Conservation (phyloP, 2,113 vertebrate species). For the Mesembrinibis cayennensis region DNA sequence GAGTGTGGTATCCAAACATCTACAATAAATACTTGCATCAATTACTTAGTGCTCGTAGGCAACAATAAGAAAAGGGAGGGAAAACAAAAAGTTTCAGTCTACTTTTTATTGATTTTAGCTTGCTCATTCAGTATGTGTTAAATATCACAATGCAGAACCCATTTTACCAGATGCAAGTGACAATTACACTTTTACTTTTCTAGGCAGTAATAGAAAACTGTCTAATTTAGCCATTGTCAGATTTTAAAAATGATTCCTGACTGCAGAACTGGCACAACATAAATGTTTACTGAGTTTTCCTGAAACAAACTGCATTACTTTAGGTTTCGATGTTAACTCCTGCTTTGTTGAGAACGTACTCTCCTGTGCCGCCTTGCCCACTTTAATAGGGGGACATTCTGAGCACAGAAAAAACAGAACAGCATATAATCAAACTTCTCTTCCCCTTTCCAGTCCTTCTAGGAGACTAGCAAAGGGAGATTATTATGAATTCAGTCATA, state of each 20-base stretch:
- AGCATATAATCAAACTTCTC: background rate
- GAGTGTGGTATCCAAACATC: background rate
- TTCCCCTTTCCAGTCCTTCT: background rate
- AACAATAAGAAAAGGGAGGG: conserved; percentile 1
- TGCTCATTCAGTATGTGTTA: conserved; percentile 38
- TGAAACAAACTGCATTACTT: conserved; percentile 13
- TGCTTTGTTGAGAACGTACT: background rate
- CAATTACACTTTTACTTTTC: conserved; percentile 40
- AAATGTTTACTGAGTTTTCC: conserved; percentile 35
- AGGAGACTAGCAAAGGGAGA: background rate
- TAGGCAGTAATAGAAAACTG: conserved; percentile 28
- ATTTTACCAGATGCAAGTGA: conserved; percentile 26
- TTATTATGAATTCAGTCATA: background rate
- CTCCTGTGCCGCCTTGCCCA: background rate
- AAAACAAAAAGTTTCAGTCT: background rate
- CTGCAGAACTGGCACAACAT: background rate
- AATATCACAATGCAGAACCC: conserved; percentile 4
- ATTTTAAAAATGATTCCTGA: conserved; percentile 39
- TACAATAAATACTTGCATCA: conserved; percentile 19
- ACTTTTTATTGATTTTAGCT: conserved; percentile 32
- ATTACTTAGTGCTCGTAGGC: background rate
- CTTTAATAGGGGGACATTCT: background rate
- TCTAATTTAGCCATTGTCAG: conserved; percentile 22
- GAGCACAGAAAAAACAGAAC: background rate
- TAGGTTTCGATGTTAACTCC: background rate